Evolutionary conservation across 2,113 vertebrate species (phyloP).

Genomic region (Actenoides lindsayi): DNA sequence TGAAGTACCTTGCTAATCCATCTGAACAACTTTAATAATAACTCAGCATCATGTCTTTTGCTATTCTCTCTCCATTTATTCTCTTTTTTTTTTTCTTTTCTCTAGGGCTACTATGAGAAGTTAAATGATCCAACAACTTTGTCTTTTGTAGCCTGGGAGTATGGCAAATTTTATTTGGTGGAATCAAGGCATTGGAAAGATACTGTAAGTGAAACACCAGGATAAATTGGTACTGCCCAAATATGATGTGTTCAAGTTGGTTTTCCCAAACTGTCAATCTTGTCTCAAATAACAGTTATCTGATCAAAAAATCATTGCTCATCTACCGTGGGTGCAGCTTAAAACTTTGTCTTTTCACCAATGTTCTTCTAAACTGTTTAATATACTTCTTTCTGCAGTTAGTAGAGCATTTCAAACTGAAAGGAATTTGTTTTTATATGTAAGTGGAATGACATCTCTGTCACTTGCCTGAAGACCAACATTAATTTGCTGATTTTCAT

Average conservation of each 20-base stretch:
- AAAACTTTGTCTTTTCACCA: neutral
- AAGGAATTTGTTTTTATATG: neutral
- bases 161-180: constrained; percentile 45
- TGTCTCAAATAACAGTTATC: neutral
- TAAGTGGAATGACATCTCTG: neutral
- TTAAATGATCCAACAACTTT: constrained; percentile 33
- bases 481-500: neutral
- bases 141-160: constrained; percentile 38
- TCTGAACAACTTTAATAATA: constrained; percentile 2
- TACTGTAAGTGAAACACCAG: constrained; percentile 40
- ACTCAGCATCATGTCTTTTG: constrained; percentile 12
- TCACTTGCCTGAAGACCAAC: neutral
- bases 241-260: neutral
- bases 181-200: constrained; percentile 31
- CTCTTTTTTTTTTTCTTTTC: neutral
- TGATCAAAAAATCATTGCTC: neutral
- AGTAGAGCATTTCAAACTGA: neutral
- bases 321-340: neutral
- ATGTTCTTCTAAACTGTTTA: neutral
- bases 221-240: constrained; percentile 25
- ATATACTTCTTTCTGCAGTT: neutral
- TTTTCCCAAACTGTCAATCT: constrained; percentile 11
- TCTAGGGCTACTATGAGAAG: constrained; percentile 21
- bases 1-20: neutral
- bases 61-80: constrained; percentile 7